Conservation (phyloP, 23 tunicate species). For the Trididemnum clinides region DNA sequence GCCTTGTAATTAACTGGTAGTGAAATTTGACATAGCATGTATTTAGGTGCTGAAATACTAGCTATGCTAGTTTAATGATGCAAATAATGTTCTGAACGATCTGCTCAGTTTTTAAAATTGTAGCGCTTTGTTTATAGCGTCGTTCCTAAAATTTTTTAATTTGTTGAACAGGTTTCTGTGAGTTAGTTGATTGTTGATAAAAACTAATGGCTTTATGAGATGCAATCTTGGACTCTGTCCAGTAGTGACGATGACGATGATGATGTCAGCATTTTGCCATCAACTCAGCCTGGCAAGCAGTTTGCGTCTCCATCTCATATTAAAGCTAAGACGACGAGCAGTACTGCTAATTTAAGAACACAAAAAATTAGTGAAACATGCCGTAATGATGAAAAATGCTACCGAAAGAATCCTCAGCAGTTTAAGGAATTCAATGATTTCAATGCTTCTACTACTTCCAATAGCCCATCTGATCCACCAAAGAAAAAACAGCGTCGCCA, state of each 20-base stretch:
- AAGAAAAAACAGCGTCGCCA: background rate
- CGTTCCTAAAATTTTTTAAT: too few relatives aligned
- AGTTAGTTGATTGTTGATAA: too few relatives aligned
- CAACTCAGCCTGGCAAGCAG: background rate
- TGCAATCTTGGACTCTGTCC: conserved; percentile 57
- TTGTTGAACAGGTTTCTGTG: too few relatives aligned
- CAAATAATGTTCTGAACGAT: too few relatives aligned
- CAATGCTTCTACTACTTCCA: background rate
- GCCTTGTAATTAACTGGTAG: too few relatives aligned
- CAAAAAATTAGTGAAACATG: conserved; percentile 3
- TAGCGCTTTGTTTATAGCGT: too few relatives aligned
- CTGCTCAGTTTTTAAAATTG: too few relatives aligned
- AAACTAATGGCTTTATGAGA: too few relatives aligned
- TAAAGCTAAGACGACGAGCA: background rate
- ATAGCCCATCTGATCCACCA: too few relatives aligned
- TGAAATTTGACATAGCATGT: too few relatives aligned
- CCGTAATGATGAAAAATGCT: conserved; percentile 60
- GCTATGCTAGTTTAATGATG: too few relatives aligned
- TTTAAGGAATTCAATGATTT: conserved; percentile 32
- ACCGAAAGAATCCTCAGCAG: conserved; percentile 61
- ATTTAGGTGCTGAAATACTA: too few relatives aligned
- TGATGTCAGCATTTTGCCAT: conserved; percentile 15
- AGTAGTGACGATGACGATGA: conserved; percentile 70
- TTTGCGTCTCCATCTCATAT: conserved; percentile 47
- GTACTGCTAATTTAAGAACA: background rate